These are phyloP conservation scores for Tanytarsus gracilentus DNA, from an alignment of 2,888 invertebrate genomes.

Conservation along the genomic window DNA sequence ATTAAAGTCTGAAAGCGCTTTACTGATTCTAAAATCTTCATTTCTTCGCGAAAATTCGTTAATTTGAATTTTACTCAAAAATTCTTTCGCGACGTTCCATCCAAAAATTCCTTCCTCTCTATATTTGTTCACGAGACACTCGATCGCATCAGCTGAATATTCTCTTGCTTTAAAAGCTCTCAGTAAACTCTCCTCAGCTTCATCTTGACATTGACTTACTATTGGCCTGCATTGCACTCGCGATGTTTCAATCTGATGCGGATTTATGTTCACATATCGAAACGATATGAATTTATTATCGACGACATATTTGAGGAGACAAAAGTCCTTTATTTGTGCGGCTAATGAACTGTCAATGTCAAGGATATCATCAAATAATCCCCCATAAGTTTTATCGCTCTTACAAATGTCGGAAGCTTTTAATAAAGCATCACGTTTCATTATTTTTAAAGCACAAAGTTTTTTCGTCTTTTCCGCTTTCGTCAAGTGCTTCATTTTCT, in stretches of 20 bases:
- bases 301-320: not conserved
- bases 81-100: constrained; percentile 7
- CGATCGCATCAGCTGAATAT: constrained; percentile 6
- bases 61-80: not conserved
- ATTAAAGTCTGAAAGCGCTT: constrained; percentile 13
- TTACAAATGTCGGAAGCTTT: not conserved
- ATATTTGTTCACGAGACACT: not conserved
- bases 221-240: not conserved
- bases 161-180: constrained; percentile 6
- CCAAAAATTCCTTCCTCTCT: constrained; percentile 3
- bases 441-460: not conserved
- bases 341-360: constrained; percentile 6
- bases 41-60: not conserved
- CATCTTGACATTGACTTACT: not conserved
- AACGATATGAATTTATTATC: not conserved
- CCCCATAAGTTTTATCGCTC: constrained; percentile 4
- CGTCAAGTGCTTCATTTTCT: not conserved
- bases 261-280: not conserved
- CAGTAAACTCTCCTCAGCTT: not conserved
- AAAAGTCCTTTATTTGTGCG: not conserved
- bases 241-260: not conserved
- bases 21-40: constrained; percentile 14
- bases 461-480: not conserved
- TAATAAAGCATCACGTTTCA: not conserved
- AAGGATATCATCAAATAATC: constrained; percentile 1